Percentiles rank a stretch among this genome's conserved stretches.
Conservation (phyloP, 2,113 vertebrate species). For the Marcusenius ussheri region DNA sequence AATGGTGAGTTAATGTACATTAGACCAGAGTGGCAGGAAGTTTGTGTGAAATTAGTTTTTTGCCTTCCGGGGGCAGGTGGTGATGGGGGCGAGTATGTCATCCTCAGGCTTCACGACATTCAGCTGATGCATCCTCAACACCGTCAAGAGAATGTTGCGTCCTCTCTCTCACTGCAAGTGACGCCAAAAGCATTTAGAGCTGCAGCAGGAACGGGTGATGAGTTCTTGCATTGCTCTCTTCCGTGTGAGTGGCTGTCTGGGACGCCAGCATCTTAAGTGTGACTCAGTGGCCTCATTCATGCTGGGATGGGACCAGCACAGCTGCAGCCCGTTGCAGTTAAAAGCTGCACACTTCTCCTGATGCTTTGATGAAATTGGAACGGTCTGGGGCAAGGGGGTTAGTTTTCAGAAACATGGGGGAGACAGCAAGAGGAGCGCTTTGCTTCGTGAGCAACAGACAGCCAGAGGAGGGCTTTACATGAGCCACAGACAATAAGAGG, state of each 20-base stretch:
- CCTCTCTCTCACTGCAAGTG: neutral
- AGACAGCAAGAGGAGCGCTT: neutral
- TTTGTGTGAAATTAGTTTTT: neutral
- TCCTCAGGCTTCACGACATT: neutral
- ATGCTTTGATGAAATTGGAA: neutral
- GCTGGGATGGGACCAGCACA: neutral
- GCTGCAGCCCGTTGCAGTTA: neutral
- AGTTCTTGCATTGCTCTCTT: neutral
- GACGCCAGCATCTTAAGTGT: neutral
- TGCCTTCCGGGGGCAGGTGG: neutral
- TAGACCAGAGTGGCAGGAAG: neutral
- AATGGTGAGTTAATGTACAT: neutral
- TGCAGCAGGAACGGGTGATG: neutral
- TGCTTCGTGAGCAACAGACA: neutral
- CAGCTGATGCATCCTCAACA: neutral
- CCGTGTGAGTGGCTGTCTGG: neutral
- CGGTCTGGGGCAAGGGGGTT: neutral
- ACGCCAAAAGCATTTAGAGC: neutral
- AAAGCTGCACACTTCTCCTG: neutral
- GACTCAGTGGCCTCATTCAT: neutral
- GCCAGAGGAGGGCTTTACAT: neutral
- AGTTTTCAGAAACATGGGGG: neutral
- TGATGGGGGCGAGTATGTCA: neutral
- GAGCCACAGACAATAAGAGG: neutral
- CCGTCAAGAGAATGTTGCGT: neutral